Percentiles rank a stretch among this genome's conserved stretches.
Conservation (phyloP, 2,797 vertebrate species). For the Rachycentron canadum region DNA sequence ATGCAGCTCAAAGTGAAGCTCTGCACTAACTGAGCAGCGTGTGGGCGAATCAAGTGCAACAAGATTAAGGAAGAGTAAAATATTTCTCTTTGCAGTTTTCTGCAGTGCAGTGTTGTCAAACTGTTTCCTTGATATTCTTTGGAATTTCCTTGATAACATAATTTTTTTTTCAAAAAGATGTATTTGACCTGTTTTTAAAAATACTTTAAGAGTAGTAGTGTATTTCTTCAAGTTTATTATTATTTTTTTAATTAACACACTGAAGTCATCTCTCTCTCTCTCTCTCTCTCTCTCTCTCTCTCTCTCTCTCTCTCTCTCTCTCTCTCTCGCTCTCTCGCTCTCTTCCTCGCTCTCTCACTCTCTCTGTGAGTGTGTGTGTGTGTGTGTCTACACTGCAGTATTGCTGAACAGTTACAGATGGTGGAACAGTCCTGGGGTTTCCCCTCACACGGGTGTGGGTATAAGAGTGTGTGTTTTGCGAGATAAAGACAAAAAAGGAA, state of each 20-base stretch:
- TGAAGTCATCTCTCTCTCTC: too few species aligned
- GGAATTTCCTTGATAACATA: too few species aligned
- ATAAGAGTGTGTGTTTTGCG: slow-evolving; percentile 35
- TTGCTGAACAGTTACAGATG: slow-evolving; percentile 66
- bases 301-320: not conserved
- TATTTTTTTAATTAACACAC: too few species aligned
- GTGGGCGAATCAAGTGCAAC: slow-evolving; percentile 11
- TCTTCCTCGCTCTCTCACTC: slow-evolving; percentile 12
- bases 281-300: not conserved
- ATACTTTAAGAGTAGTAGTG: too few species aligned
- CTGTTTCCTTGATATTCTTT: too few species aligned
- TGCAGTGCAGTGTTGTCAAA: too few species aligned
- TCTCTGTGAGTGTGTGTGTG: slow-evolving; percentile 26
- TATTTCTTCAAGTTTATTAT: too few species aligned
- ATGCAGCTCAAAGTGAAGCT: not conserved
- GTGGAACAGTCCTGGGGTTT: slow-evolving; percentile 72
- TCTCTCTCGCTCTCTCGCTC: slow-evolving; percentile 2
- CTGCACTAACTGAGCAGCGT: slow-evolving; percentile 42
- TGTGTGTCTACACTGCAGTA: slow-evolving; percentile 69
- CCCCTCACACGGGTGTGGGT: slow-evolving; percentile 65
- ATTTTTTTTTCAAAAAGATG: too few species aligned
- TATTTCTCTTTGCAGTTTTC: too few species aligned
- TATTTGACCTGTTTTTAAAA: too few species aligned
- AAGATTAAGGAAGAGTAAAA: slow-evolving; percentile 61
- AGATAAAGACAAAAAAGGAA: not conserved